Base-by-base conservation (phyloP, 2,113 vertebrate genomes). In the Nesospiza acunhae region DNA sequence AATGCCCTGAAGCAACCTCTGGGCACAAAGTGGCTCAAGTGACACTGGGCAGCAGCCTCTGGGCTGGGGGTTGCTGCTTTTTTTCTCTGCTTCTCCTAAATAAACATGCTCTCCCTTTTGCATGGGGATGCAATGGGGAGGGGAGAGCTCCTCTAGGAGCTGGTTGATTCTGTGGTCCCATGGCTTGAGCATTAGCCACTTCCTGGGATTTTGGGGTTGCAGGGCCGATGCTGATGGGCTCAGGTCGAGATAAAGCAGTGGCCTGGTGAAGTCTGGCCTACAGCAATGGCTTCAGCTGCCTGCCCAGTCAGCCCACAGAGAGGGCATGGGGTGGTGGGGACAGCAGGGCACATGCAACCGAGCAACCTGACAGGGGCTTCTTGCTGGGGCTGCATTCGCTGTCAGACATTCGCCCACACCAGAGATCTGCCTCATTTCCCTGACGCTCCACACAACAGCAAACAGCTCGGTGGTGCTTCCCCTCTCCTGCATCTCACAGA, bases 351-450 rank as follows among this genome's bases (percentile, higher is more conserved):
- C 0, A 0, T 28, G 37, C 50, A 58, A 63, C 41, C 44, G 24
- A 55, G 27, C 19, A 87, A 4, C 39, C 9, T 50, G 35, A 39
- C 3, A 16, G n/a, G 33, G 30, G 14, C 35, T 82, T 76, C 63
- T n/a, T 6, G 8, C 18, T 21, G 26, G 18, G 52, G 15, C 67
- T 47, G 50, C 33, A 20, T 42, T 55, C 52, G 15, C 3, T 50
- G 22, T 37, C 47, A 75, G 78, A 37, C 60, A 33, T 33, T 58
- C 0, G 0, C 28, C 35, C 0, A 1, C 59, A 26, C 8, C 44
- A 27, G 10, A 23, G 30, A 50, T 63, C 37, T 31, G 23, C 47
- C 78, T 70, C 6, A 33, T 58, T 55, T 81, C 82, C 64, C 60
- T 30, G 69, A 30, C 0, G 3, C 64, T 58, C 53, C 76, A 37